These are phyloP conservation scores for Enoplosus armatus DNA, from an alignment of 2,797 vertebrate species.

Conservation along the genomic window DNA sequence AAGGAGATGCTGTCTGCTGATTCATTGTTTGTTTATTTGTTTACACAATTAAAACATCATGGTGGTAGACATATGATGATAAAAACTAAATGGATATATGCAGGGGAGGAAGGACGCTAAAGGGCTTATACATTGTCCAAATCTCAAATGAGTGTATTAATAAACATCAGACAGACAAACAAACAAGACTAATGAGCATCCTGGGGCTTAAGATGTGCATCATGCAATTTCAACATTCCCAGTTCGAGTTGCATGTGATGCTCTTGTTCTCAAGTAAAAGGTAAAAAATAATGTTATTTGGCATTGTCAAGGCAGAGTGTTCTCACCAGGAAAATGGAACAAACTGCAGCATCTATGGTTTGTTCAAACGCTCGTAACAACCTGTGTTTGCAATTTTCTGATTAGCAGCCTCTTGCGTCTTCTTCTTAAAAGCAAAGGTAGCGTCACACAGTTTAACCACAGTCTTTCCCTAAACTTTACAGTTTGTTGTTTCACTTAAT, in stretches of 20 bases:
- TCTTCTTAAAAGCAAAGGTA: not conserved
- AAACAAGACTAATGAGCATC: not conserved
- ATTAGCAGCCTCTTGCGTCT: not conserved
- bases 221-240: not conserved
- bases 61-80: not conserved
- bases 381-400: not conserved
- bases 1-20: not conserved
- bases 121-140: not conserved
- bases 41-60: not conserved
- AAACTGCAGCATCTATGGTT: not conserved
- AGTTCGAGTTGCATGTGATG: not conserved
- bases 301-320: not conserved
- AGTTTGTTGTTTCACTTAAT: not conserved
- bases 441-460: not conserved
- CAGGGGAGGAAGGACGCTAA: not conserved
- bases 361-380: not conserved
- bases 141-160: not conserved
- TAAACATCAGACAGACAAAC: not conserved
- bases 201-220: not conserved
- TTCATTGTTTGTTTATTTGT: constrained; percentile 1
- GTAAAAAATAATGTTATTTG: not conserved
- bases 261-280: not conserved
- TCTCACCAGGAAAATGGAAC: not conserved
- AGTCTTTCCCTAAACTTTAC: not conserved
- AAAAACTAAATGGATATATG: not conserved